Base-by-base conservation (phyloP, 92 coral and sea anemone genomes). In the Porites lobata region DNA sequence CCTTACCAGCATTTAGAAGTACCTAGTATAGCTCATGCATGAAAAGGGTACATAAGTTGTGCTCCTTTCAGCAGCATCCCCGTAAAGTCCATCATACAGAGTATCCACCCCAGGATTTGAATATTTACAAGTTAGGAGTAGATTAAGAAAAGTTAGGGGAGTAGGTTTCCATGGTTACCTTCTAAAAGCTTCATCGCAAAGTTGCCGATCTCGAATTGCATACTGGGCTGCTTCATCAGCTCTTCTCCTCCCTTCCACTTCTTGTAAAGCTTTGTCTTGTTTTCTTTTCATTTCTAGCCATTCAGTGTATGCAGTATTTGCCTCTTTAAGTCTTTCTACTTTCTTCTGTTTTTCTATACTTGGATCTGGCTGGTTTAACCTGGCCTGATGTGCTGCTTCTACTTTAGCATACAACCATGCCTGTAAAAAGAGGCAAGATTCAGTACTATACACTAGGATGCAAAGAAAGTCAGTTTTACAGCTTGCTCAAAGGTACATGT, bases 101-200 rank as follows among this genome's bases (percentile, higher is more conserved):
- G 47, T 38, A 38, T 38, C 47, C 47, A 38, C 47, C 47, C 47
- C 47, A 38, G 47, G 47, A 24, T 4, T 19, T 3, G 7, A 77
- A 47, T 32, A 73, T 26, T 73, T 73, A 9, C 9, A 53, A 54
- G 10, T 17, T 24, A 38, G 13, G 24, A 15, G 9, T 77, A 32
- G 19, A 62, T 14, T 14, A 62, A 9, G 3, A 19, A 65, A 13
- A 20, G 38, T 12, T 43, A 1, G 78, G 4, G 58, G 2, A 65
- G 26, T 65, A 21, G 19, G 17, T 29, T 50, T 52, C 22, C 6
- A n/a, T 32, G 4, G 21, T 14, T 82, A 95, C 99, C 98, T 97
- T 92, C 86, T 88, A 66, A 96, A 97, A 17, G 99, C 99, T 80
- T 97, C 99, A 13, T 97, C 99, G 84, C 99, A 97, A 10, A 96